These are phyloP conservation scores for Pandion haliaetus DNA, from an alignment of 2,113 vertebrate species.

Conservation along the genomic window DNA sequence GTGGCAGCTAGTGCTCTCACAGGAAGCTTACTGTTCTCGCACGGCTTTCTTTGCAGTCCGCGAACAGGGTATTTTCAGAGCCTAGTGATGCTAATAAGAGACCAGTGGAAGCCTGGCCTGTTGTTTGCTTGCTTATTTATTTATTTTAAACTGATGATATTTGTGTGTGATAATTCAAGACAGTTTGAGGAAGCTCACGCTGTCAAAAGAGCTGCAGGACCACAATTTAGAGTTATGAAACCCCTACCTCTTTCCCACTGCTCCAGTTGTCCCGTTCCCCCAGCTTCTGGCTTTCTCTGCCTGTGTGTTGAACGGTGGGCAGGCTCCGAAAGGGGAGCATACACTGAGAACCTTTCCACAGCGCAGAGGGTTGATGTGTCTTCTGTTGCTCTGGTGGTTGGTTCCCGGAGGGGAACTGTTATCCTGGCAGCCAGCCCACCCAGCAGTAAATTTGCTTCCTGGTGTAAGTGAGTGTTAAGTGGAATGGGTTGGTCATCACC, in stretches of 20 bases:
- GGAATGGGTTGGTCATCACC: not conserved
- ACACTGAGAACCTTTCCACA: not conserved
- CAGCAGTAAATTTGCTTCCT: constrained; percentile 13
- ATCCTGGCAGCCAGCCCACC: not conserved
- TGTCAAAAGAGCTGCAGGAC: not conserved
- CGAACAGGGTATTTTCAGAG: not conserved
- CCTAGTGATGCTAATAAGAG: not conserved
- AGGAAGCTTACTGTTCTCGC: not conserved
- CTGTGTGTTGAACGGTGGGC: not conserved
- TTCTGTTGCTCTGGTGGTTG: not conserved
- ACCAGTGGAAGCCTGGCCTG: not conserved
- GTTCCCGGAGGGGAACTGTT: not conserved
- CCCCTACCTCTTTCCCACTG: not conserved
- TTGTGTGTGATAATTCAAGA: not conserved
- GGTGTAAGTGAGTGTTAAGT: not conserved
- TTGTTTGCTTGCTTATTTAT: not conserved
- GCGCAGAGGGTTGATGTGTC: not conserved
- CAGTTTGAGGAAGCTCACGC: not conserved
- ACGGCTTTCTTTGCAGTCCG: not conserved
- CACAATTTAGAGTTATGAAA: not conserved
- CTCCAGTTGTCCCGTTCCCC: not conserved
- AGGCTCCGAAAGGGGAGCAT: not conserved
- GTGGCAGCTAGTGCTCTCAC: not conserved
- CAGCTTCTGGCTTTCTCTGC: not conserved
- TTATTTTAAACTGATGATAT: not conserved